Conservation (phyloP, 2,113 vertebrate species). For the Trogon melanurus region DNA sequence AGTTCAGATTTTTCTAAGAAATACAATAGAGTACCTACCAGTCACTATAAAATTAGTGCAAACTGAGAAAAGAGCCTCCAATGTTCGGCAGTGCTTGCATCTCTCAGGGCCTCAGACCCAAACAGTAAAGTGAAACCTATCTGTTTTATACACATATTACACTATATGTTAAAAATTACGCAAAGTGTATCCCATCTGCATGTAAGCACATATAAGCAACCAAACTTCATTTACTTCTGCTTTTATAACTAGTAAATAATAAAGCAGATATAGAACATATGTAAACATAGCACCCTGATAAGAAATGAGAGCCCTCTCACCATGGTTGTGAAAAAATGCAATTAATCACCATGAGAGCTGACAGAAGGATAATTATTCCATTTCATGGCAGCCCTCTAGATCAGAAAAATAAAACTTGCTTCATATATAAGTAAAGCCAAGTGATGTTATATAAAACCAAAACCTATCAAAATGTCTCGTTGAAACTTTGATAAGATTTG, state of each 20-base stretch:
- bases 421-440: not conserved
- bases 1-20: conserved; percentile 41
- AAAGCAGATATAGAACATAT: not conserved
- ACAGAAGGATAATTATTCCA: not conserved
- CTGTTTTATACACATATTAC: not conserved
- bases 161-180: not conserved
- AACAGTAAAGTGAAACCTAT: not conserved
- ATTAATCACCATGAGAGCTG: not conserved
- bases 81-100: not conserved
- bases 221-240: not conserved
- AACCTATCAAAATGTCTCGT: not conserved
- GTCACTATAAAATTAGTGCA: not conserved
- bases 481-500: not conserved
- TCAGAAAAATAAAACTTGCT: not conserved
- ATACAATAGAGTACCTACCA: conserved; percentile 4
- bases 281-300: not conserved
- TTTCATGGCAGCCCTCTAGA: not conserved
- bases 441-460: not conserved
- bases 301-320: not conserved
- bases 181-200: not conserved
- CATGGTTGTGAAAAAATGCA: not conserved
- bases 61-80: not conserved
- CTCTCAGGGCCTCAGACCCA: not conserved
- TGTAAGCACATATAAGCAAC: not conserved
- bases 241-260: not conserved